phyloP scores from a whole-genome alignment of 2,888 invertebrate genomes.

The Netelia virgata region DNA sequence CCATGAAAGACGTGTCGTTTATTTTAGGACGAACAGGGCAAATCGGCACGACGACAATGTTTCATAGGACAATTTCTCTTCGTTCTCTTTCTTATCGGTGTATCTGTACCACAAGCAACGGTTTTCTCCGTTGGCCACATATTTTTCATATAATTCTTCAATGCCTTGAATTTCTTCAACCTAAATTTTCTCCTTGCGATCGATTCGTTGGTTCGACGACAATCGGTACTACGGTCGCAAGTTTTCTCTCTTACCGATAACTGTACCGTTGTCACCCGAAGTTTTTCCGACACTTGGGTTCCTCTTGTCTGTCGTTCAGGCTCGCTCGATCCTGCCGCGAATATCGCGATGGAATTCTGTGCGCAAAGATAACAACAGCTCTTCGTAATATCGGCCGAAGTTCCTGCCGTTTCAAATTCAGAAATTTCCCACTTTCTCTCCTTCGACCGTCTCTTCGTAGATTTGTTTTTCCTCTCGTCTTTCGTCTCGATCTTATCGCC shows the following conservation, averaged over 20 bases:
- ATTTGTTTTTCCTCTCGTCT: constrained; percentile 10
- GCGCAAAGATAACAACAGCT: constrained; percentile 76
- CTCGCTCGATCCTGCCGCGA: constrained; percentile 55
- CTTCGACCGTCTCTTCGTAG: neutral
- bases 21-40: neutral
- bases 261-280: constrained; percentile 61
- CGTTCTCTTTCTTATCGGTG: constrained; percentile 1
- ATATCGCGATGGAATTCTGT: constrained; percentile 70
- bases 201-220: constrained; percentile 31
- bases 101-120: constrained; percentile 69
- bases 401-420: constrained; percentile 9
- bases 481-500: constrained; percentile 26
- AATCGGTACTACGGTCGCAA: constrained; percentile 70
- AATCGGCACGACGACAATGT: constrained; percentile 29
- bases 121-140: constrained; percentile 61
- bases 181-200: constrained; percentile 12
- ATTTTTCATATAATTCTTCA: constrained; percentile 59
- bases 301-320: constrained; percentile 58
- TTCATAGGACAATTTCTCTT: constrained; percentile 39
- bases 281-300: constrained; percentile 60
- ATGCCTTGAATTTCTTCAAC: constrained; percentile 45
- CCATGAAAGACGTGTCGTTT: neutral
- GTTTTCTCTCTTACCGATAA: constrained; percentile 71
- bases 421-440: neutral
- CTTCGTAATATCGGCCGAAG: constrained; percentile 70